Conservation (phyloP, 2,888 invertebrate genomes). For the Agrotis exclamationis region DNA sequence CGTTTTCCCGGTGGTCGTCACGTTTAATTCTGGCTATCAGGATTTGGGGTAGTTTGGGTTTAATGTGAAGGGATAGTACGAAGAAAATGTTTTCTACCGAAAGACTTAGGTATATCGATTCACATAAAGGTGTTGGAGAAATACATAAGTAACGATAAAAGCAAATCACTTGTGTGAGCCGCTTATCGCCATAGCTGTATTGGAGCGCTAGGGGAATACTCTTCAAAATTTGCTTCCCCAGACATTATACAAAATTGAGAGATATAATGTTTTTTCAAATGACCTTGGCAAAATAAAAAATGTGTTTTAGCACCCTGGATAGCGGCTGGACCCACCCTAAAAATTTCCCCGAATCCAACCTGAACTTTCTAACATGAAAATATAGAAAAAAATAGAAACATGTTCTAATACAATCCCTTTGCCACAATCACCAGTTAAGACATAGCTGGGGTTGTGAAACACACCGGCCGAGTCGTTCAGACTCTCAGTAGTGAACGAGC, state of each 20-base stretch:
- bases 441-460: constrained; percentile 87
- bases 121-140: neutral
- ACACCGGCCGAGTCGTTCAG: constrained; percentile 68
- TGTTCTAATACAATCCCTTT: constrained; percentile 75
- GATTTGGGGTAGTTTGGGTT: too few species aligned
- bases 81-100: too few species aligned
- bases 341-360: constrained; percentile 6
- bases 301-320: neutral
- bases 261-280: neutral
- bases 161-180: neutral
- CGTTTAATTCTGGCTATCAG: neutral
- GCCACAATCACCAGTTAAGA: constrained; percentile 85
- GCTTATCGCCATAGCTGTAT: too few species aligned
- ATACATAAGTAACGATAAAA: neutral
- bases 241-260: neutral
- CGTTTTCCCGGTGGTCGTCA: neutral
- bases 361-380: constrained; percentile 30
- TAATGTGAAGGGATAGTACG: too few species aligned
- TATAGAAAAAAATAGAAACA: constrained; percentile 46
- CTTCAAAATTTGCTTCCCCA: neutral
- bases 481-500: constrained; percentile 85
- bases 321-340: neutral
- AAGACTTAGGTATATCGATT: too few species aligned
- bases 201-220: neutral
- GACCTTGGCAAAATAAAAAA: constrained; percentile 29